Evolutionary conservation across 1,140 invertebrate species (phyloP).

Genomic region (Homarus americanus): DNA sequence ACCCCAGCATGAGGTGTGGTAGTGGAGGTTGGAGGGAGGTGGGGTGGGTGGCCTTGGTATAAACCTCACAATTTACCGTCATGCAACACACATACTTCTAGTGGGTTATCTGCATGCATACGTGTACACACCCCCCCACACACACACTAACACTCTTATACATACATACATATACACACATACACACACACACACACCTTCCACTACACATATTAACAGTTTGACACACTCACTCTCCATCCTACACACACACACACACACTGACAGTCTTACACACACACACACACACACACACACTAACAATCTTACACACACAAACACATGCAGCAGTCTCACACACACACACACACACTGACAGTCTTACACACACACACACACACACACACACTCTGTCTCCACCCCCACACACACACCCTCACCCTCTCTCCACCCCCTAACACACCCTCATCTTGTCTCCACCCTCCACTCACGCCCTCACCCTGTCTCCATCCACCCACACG

Average conservation of each 20-base stretch:
- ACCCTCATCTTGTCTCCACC: neutral
- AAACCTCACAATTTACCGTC: neutral
- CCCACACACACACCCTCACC: neutral
- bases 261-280: neutral
- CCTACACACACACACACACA: neutral
- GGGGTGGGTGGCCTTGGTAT: neutral
- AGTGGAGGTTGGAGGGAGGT: neutral
- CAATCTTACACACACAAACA: neutral
- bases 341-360: neutral
- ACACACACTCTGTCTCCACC: neutral
- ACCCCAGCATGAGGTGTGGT: neutral
- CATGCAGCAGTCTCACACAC: neutral
- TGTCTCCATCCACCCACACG: neutral
- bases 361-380: slow-evolving; percentile 3
- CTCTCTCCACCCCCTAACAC: neutral
- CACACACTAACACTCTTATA: neutral
- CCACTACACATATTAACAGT: too few relatives aligned
- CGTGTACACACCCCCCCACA: neutral
- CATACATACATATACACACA: too few relatives aligned
- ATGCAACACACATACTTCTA: slow-evolving; percentile 5
- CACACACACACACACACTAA: neutral
- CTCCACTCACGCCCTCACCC: neutral
- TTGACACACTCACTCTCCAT: neutral
- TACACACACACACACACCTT: slow-evolving; percentile 14
- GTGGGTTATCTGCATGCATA: slow-evolving; percentile 12